Base-by-base conservation (phyloP, 2,113 vertebrate species). In the Callipepla squamata region DNA sequence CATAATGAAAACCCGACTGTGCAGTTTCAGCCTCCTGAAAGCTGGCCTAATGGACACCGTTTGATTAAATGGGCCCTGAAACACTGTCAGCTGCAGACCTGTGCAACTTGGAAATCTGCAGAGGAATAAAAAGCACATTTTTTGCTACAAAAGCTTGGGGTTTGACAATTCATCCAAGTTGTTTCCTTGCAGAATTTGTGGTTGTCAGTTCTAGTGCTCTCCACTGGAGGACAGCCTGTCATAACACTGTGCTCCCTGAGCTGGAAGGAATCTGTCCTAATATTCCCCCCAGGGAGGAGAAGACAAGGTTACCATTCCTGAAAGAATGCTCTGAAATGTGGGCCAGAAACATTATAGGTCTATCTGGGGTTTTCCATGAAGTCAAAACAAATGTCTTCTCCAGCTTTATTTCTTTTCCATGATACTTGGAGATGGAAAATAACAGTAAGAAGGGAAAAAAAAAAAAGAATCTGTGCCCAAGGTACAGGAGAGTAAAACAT, bases 161-260 rank as follows among this genome's bases (percentile, higher is more conserved):
- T 48, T 57, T 62, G 7, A 40, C 4, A 44, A 30, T 8, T 38
- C 3, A 0, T 48, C 48, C 34, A 30, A 53, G 26, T 53, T 28
- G 16, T 28, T 19, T 3, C 22, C 0, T 1, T 13, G 25, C 20
- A 18, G 77, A 32, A 8, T 13, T 14, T 7, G 14, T 32, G 22
- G 3, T 36, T 85, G 92, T 57, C 67, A 90, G n/a, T 95, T 80
- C 86, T 82, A 65, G 13, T 82, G 19, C 89, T 95, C 67, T 82
- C 92, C 92, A 91, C 92, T 91, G 91, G 92, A 93, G 91, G 84
- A 90, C 91, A 89, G 63, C 45, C 86, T 90, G 65, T 78, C 32
- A 22, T 58, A 76, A 45, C 7, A 0, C 42, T 86, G 72, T 61
- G 70, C 45, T 95, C 32, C 42, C 22, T 0, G 0, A 55, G 17